Evolutionary conservation across 2,797 vertebrate species (phyloP).

Genomic region (Taeniopygia guttata): DNA sequence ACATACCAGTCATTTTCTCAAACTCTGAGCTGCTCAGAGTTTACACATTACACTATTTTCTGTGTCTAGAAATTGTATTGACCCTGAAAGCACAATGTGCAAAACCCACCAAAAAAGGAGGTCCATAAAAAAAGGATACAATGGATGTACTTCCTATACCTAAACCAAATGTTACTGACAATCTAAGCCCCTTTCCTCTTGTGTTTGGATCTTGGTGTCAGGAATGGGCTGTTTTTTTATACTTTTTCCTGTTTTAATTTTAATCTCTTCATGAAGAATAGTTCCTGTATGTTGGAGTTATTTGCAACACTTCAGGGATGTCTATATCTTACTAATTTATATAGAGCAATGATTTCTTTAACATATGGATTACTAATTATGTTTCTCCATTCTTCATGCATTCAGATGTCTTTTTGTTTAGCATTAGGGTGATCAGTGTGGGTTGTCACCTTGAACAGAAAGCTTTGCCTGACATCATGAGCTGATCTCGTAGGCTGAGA

Average conservation of each 20-base stretch:
- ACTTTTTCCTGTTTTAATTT: neutral
- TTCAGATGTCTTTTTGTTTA: neutral
- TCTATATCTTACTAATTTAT: neutral
- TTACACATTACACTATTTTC: neutral
- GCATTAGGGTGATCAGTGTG: accelerated
- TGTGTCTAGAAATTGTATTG: neutral
- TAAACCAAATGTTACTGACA: neutral
- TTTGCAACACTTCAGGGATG: neutral
- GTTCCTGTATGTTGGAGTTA: neutral
- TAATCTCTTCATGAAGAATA: neutral
- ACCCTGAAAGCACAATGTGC: neutral
- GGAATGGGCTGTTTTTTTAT: neutral
- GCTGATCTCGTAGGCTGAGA: neutral
- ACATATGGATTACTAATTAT: neutral
- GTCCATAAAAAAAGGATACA: neutral
- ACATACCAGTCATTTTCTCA: neutral
- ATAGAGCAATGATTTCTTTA: neutral
- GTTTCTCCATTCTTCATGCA: neutral
- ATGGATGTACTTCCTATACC: neutral
- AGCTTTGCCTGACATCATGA: neutral
- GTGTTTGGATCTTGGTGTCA: constrained; percentile 4
- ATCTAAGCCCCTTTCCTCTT: neutral
- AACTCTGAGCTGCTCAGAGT: neutral
- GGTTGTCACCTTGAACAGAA: neutral
- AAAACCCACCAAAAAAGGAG: neutral